Conservation (phyloP, 1,140 invertebrate species). For the Hylaeus volcanicus region DNA sequence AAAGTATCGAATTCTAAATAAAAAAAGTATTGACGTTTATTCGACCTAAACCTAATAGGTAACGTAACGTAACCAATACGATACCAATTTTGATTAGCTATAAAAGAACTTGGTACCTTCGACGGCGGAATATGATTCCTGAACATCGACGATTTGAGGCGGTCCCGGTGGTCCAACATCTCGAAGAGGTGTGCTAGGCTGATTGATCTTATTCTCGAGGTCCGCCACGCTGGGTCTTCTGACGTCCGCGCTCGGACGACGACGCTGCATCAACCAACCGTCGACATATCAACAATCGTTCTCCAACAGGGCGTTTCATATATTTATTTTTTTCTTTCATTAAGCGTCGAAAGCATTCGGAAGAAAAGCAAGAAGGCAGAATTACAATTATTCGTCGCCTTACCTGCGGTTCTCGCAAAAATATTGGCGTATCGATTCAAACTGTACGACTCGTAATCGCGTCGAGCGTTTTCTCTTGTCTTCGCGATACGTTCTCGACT, state of each 20-base stretch:
- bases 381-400: slow-evolving; percentile 29
- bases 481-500: too few relatives aligned
- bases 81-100: too few relatives aligned
- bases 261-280: slow-evolving; percentile 82
- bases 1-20: too few relatives aligned
- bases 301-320: background rate
- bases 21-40: too few relatives aligned
- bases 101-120: slow-evolving; percentile 85
- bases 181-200: slow-evolving; percentile 93
- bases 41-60: too few relatives aligned
- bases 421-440: too few relatives aligned
- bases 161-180: slow-evolving; percentile 89
- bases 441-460: too few relatives aligned
- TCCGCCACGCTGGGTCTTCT: slow-evolving; percentile 93
- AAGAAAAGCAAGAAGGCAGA: slow-evolving; percentile 39
- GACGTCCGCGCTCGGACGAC: slow-evolving; percentile 92
- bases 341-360: slow-evolving; percentile 35
- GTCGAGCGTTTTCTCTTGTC: too few relatives aligned
- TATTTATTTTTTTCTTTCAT: background rate
- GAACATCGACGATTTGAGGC: slow-evolving; percentile 92
- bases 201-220: slow-evolving; percentile 93
- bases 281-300: slow-evolving; percentile 1
- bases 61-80: too few relatives aligned
- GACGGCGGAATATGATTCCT: slow-evolving; percentile 94
- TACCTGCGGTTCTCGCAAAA: background rate